Base-by-base conservation (phyloP, 2,888 invertebrate genomes). In the Epinotia demarniana region DNA sequence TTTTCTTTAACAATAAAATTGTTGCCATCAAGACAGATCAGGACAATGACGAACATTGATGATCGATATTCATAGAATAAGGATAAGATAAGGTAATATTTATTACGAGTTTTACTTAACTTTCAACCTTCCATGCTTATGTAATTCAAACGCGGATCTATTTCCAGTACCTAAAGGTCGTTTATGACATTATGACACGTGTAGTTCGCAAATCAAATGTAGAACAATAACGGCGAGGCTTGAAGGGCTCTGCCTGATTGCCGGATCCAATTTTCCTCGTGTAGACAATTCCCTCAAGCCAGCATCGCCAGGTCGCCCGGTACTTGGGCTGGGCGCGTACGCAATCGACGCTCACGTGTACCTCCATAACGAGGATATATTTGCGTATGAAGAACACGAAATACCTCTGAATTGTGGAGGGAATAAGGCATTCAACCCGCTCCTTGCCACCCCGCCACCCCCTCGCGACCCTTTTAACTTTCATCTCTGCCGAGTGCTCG, bases 301-400 rank as follows among this genome's bases (percentile, higher is more conserved):
- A 75, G 74, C 76, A 49, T 49, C 16, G 77, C 75, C 71, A 72
- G 49, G 86, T 87, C 82, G 85, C 81, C 84, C 84, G 84, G 84
- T 86, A 87, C 87, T 87, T 88, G 87, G 88, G 89, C 85, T 79
- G 85, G 88, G 86, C 89, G 89, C 89, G 87, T 88, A 91, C 92
- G 92, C 93, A 93, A 93, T 93, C 91, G 90, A 84, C 91, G 86
- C 92, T 92, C 92, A 93, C 93, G 92, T 93, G 93, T 91, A 90
- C 91, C 90, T 85, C 87, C 85, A 90, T 94, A 94, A 94, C 94
- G 93, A 93, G 93, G 93, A 94, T 93, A 94, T 94, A 94, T 94
- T 94, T 94, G 94, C 94, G 94, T 94, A 94, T 94, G 94, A 94
- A 94, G 93, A 94, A 94, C 93, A 93, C 92, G 94, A 93, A 93